phyloP scores from a whole-genome alignment of 2,113 vertebrate species.

The Osmerus mordax region DNA sequence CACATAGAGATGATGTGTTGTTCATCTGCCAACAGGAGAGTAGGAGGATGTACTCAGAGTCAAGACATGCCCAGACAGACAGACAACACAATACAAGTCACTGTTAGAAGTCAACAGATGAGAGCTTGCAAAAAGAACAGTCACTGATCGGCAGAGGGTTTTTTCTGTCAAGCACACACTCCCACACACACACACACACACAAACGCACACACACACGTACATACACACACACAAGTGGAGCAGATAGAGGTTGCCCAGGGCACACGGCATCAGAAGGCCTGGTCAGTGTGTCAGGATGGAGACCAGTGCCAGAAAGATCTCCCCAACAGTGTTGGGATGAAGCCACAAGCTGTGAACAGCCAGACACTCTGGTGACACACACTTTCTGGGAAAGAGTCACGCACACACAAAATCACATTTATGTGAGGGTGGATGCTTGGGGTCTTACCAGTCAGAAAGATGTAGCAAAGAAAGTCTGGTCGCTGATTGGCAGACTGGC shows the following conservation, averaged over 20 bases:
- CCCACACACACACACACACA: conserved; percentile 18
- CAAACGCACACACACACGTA: conserved; percentile 12
- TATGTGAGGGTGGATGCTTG: background rate
- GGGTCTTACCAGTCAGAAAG: conserved; percentile 25
- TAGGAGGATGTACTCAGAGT: background rate
- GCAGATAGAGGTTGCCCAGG: conserved; percentile 37
- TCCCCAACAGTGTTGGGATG: conserved; percentile 39
- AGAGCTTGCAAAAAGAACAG: background rate
- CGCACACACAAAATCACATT: conserved; percentile 15
- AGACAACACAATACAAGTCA: no score
- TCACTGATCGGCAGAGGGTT: background rate
- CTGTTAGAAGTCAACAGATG: background rate
- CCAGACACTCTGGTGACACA: conserved; percentile 51
- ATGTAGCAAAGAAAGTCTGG: background rate
- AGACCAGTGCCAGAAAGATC: conserved; percentile 44
- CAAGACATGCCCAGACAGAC: conserved; percentile 15
- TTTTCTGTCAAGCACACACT: conserved; percentile 5
- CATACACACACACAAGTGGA: conserved; percentile 8
- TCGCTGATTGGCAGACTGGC: background rate
- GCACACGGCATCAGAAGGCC: conserved; percentile 38
- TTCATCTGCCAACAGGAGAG: background rate
- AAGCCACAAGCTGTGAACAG: conserved; percentile 53
- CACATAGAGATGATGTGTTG: background rate
- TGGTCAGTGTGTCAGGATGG: conserved; percentile 45
- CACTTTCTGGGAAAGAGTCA: conserved; percentile 42